These are phyloP conservation scores for Cryptocheilus praepositus DNA, from an alignment of 2,888 invertebrate species.

Conservation along the genomic window DNA sequence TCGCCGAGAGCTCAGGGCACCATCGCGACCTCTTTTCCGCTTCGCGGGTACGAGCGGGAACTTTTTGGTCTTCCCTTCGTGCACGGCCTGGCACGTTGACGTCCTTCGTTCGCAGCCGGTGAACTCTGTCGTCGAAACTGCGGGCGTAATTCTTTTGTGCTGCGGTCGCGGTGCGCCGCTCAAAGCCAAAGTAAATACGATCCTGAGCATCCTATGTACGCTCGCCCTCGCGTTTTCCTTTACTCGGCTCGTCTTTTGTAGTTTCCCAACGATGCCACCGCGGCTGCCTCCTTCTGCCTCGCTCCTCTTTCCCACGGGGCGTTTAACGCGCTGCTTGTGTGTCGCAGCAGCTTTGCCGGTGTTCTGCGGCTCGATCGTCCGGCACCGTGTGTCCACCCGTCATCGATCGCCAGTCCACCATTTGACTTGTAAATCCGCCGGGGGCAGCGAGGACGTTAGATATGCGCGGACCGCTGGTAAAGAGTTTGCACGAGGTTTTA, in stretches of 20 bases:
- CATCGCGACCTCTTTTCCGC: neutral
- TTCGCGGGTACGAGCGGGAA: slow-evolving; percentile 20
- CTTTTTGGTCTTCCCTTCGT: slow-evolving; percentile 38
- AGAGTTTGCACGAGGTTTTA: slow-evolving; percentile 40
- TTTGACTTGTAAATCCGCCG: slow-evolving; percentile 65
- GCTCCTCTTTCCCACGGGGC: slow-evolving; percentile 7
- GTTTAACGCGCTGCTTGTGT: neutral
- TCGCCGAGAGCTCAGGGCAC: neutral
- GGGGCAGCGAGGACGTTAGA: slow-evolving; percentile 48
- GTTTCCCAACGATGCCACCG: neutral
- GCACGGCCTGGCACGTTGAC: neutral
- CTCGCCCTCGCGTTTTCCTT: neutral
- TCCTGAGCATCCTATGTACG: slow-evolving; percentile 11
- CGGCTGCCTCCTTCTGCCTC: slow-evolving; percentile 9
- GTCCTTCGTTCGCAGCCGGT: slow-evolving; percentile 7
- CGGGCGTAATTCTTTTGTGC: slow-evolving; percentile 41
- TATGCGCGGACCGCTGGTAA: slow-evolving; percentile 50
- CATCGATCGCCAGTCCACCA: slow-evolving; percentile 56
- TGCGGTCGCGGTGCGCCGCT: slow-evolving; percentile 32
- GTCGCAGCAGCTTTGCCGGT: slow-evolving; percentile 2
- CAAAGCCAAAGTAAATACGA: slow-evolving; percentile 42
- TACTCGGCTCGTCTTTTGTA: slow-evolving; percentile 2
- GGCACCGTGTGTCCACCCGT: slow-evolving; percentile 13
- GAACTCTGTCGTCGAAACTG: slow-evolving; percentile 18
- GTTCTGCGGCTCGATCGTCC: slow-evolving; percentile 37